Conservation (phyloP, 1,140 invertebrate species). For the Periplaneta americana region DNA sequence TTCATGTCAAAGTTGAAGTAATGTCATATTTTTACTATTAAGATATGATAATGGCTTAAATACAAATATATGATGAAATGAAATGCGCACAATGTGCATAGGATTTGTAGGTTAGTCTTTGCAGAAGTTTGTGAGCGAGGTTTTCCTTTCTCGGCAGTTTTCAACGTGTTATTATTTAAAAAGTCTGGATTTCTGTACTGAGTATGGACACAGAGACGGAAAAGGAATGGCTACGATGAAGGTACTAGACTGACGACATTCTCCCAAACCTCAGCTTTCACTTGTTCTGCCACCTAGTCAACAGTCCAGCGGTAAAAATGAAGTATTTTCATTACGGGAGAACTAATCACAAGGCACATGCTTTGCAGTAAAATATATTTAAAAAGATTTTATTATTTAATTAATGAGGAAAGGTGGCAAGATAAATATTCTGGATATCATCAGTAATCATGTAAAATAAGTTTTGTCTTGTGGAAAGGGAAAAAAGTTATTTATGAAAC, state of each 20-base stretch:
- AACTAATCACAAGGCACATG: neutral
- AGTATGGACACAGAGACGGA: neutral
- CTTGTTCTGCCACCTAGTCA: conserved; percentile 5
- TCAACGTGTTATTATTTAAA: neutral
- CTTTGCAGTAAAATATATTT: conserved; percentile 2
- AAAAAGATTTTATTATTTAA: neutral
- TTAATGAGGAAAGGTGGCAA: neutral
- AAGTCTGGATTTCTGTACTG: neutral
- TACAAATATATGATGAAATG: too few relatives aligned
- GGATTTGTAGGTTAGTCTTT: too few relatives aligned
- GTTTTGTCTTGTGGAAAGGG: neutral
- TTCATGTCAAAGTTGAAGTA: too few relatives aligned
- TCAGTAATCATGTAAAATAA: neutral
- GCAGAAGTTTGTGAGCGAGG: too few relatives aligned
- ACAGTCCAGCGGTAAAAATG: neutral
- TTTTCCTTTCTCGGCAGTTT: too few relatives aligned
- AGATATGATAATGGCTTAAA: too few relatives aligned
- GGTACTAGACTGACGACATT: neutral
- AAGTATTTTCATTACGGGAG: neutral
- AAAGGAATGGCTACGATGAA: neutral
- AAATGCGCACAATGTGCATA: too few relatives aligned
- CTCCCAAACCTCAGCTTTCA: neutral
- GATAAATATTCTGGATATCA: neutral
- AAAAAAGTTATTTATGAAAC: conserved; percentile 9
- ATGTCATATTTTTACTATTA: too few relatives aligned